Base-by-base conservation (phyloP, 2,113 vertebrate genomes). In the Pogonocichla stellata region DNA sequence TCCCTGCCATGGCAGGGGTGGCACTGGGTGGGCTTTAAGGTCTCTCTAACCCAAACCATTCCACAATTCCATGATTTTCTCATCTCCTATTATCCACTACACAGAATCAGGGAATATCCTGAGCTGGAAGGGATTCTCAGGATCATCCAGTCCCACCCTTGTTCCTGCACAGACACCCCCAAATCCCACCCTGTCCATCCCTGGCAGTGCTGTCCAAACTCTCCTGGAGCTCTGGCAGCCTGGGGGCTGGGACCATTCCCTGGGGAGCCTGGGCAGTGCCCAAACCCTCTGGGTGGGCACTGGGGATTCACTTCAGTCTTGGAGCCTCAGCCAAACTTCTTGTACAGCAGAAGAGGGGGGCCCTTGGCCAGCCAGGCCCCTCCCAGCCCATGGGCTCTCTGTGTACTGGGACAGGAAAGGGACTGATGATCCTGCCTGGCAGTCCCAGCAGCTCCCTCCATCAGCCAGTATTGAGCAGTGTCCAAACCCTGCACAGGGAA, bases 151-250 rank as follows among this genome's bases (percentile, higher is more conserved):
- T 38, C 38, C 38, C 38, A 38, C 38, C 34, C 75, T n/a, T 72
- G 56, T 13, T 14, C 33, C 33, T 83, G 47, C 57, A 1, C 67
- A 72, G 34, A 22, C 20, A 4, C 29, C 48, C 65, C 73, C 40
- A 1, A 61, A 17, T 2, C 25, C 74, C 48, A 5, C 5, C 13
- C 65, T 87, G 74, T 1, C 18, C 45, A 40, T 24, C 19, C 74
- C n/a, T 80, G 34, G 12, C 1, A 40, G n/a, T 0, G 0, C 0
- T 61, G 56, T 19, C 28, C 56, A 40, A 47, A 26, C 2, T 0
- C 34, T 26, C 29, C n/a, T 62, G 40, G 15, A 87, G 48, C 73
- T 79, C 74, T 79, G 40, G 64, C 47, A 87, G 56, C 40, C 48
- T 54, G 1, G 1, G 69, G 84, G 56, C 64, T 0, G 5, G 4